These are phyloP conservation scores for Poecilus cupreus DNA, from an alignment of 2,888 invertebrate species.

Conservation along the genomic window DNA sequence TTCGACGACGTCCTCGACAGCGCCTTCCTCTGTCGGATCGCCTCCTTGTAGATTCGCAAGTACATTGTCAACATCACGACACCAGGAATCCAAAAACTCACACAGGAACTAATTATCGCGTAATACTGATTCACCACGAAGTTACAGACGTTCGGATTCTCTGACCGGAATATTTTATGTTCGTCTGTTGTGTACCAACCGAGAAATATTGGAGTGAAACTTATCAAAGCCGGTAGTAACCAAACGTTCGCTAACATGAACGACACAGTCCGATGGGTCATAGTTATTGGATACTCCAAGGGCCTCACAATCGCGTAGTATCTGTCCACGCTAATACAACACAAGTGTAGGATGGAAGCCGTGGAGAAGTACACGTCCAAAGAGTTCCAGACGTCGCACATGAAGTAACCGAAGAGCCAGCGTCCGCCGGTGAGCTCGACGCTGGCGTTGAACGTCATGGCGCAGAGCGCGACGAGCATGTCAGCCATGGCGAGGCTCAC, in stretches of 20 bases:
- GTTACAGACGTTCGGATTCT: slow-evolving; percentile 84
- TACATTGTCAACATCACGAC: slow-evolving; percentile 95
- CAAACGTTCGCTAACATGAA: slow-evolving; percentile 93
- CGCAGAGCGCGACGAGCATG: slow-evolving; percentile 92
- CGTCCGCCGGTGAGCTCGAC: slow-evolving; percentile 85
- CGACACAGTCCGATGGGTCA: slow-evolving; percentile 87
- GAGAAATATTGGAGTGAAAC: slow-evolving; percentile 95
- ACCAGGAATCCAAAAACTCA: slow-evolving; percentile 95
- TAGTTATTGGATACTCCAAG: slow-evolving; percentile 92
- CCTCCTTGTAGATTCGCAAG: slow-evolving; percentile 88
- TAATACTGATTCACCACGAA: slow-evolving; percentile 92
- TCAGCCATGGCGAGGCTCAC: slow-evolving; percentile 96
- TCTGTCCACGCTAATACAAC: slow-evolving; percentile 95
- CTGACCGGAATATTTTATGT: slow-evolving; percentile 75
- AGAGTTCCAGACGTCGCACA: slow-evolving; percentile 97
- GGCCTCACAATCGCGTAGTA: slow-evolving; percentile 95
- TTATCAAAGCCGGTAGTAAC: slow-evolving; percentile 93
- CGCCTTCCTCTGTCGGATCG: slow-evolving; percentile 87
- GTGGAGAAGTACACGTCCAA: slow-evolving; percentile 95
- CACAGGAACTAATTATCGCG: slow-evolving; percentile 90
- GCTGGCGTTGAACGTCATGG: slow-evolving; percentile 94
- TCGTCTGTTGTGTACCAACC: slow-evolving; percentile 85
- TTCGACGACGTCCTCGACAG: slow-evolving; percentile 90
- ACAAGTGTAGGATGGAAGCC: slow-evolving; percentile 93
- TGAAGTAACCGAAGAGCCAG: slow-evolving; percentile 92